Evolutionary conservation across 92 coral and sea anemone species (phyloP).

Genomic region (Epizoanthus stellaris): DNA sequence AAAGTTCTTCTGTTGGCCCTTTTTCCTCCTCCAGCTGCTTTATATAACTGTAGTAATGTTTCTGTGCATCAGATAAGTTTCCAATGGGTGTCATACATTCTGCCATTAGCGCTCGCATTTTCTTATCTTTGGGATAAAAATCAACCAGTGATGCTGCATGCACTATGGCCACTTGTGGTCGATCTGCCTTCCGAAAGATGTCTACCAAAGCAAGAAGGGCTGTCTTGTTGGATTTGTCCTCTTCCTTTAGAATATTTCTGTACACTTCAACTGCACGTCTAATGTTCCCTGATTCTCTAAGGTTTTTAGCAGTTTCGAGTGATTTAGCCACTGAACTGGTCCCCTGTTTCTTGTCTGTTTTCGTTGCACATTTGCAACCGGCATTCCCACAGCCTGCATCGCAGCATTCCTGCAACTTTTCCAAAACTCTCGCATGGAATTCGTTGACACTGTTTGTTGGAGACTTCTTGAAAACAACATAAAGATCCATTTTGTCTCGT

Average conservation of each 20-base stretch:
- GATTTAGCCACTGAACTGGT: not conserved
- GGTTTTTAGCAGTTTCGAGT: conserved; percentile 21
- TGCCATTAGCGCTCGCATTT: conserved; percentile 38
- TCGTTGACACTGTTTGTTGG: not conserved
- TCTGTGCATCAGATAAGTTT: conserved; percentile 19
- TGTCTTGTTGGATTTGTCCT: conserved; percentile 34
- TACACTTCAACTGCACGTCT: conserved; percentile 49
- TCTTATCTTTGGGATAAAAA: conserved; percentile 32
- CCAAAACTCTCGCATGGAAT: not conserved
- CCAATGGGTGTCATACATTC: conserved; percentile 49
- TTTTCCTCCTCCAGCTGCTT: conserved; percentile 8
- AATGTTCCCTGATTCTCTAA: conserved; percentile 36
- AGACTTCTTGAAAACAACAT: conserved; percentile 35
- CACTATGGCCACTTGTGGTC: conserved; percentile 45
- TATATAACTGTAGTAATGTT: conserved; percentile 14
- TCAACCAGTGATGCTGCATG: conserved; percentile 41
- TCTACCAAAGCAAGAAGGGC: conserved; percentile 54
- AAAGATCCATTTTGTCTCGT: conserved; percentile 56
- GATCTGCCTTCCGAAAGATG: conserved; percentile 48
- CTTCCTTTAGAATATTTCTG: conserved; percentile 29
- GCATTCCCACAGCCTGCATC: not conserved
- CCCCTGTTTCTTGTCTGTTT: not conserved
- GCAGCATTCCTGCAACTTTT: not conserved
- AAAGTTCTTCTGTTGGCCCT: conserved; percentile 23
- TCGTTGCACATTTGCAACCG: conserved; percentile 2